Percentiles rank a stretch among this genome's conserved stretches.
Evolutionary conservation across 2,888 invertebrate species (phyloP).

Genomic region (Folsomia candida): DNA sequence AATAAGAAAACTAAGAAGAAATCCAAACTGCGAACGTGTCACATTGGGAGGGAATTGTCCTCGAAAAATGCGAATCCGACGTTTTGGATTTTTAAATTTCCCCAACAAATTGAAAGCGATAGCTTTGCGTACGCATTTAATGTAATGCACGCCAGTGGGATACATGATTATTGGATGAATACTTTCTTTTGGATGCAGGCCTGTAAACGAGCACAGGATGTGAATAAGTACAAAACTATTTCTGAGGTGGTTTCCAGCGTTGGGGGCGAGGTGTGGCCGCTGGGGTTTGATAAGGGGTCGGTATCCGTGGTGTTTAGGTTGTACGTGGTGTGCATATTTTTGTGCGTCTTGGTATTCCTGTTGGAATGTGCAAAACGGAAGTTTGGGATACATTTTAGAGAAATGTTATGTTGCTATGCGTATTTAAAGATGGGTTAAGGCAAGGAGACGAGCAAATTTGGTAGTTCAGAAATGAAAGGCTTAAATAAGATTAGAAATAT

Average conservation of each 20-base stretch:
- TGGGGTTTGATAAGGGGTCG: not conserved
- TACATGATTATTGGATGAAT: not conserved
- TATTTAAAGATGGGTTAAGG: too few relatives aligned
- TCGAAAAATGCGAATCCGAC: not conserved
- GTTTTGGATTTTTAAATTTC: not conserved
- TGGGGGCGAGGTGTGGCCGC: not conserved
- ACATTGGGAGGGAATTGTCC: not conserved
- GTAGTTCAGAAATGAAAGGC: too few relatives aligned
- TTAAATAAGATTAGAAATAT: too few relatives aligned
- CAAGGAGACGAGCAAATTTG: too few relatives aligned
- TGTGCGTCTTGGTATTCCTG: not conserved
- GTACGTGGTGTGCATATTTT: not conserved
- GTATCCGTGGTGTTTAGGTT: not conserved
- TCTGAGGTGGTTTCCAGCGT: not conserved
- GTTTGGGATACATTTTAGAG: too few relatives aligned
- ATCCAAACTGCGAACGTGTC: not conserved
- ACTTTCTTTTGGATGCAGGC: not conserved
- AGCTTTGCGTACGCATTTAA: not conserved
- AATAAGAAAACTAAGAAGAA: not conserved
- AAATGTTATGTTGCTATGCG: too few relatives aligned
- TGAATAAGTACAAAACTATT: not conserved
- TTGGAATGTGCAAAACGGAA: not conserved
- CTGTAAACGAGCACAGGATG: not conserved
- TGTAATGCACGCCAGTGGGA: not conserved
- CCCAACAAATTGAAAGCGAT: not conserved